Conservation (phyloP, 2,797 vertebrate genomes). For the Karalla daura region DNA sequence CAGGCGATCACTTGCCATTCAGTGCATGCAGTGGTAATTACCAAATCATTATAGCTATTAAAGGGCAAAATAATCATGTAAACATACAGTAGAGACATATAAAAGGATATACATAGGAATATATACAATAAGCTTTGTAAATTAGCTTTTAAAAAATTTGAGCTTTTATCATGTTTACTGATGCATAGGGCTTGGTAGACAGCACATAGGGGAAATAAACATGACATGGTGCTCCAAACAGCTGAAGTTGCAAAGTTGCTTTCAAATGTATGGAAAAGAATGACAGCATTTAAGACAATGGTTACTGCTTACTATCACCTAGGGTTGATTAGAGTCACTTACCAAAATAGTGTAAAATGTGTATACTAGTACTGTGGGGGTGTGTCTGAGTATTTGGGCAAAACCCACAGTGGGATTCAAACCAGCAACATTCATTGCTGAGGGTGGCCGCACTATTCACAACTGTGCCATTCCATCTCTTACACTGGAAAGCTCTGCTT, state of each 20-base stretch:
- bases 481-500: too few species aligned
- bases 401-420: too few species aligned
- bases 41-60: conserved; percentile 16
- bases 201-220: not conserved
- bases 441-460: too few species aligned
- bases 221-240: not conserved
- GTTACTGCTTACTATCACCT: not conserved
- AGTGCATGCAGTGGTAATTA: not conserved
- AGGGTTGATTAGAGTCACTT: too few species aligned
- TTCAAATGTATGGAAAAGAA: not conserved
- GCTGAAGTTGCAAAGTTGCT: not conserved
- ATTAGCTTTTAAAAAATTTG: not conserved
- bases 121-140: not conserved
- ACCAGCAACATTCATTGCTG: too few species aligned
- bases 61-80: not conserved
- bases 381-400: too few species aligned
- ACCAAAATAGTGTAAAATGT: too few species aligned
- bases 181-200: not conserved
- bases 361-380: too few species aligned
- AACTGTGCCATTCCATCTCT: too few species aligned
- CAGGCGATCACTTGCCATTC: not conserved
- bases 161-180: not conserved
- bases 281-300: not conserved
- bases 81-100: too few species aligned
- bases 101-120: too few species aligned